Evolutionary conservation across 2,797 vertebrate species (phyloP), one percentile per base, ranked within the genome.

Genomic region (Hirundo rustica): DNA sequence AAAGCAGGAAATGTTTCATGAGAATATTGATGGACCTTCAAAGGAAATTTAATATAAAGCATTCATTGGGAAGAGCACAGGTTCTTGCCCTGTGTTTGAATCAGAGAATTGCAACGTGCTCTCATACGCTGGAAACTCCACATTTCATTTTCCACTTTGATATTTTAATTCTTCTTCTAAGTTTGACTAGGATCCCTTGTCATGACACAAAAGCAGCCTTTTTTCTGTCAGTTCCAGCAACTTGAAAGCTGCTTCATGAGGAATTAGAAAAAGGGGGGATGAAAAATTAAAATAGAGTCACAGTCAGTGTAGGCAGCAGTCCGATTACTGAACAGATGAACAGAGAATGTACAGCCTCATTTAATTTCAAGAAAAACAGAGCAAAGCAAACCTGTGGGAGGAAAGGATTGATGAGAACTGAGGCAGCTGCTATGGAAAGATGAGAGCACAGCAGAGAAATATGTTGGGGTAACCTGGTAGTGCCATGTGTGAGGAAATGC

Each of bases 81-180:
- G 13, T 74, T 89, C 40, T 79, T 85, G 30, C 64, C 27, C 30
- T 45, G 5, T 40, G 23, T 72, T 88, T 53, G 67, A 67, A 40
- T 54, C 23, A 25, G 50, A 25, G 34, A 40, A 60, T 73, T 77
- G 26, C 36, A 25, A 9, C 0, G 0, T 54, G 51, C 53, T 92
- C 77, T 85, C 32, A 8, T 25, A 11, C 0, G 0, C 26, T 65
- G 45, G 57, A 34, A 22, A 34, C 9, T 8, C 30, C 34, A 0
- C 26, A 23, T 61, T 65, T 51, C 57, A n/a, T n/a, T 13, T 62
- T 86, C 62, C 51, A n/a, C 53, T 32, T 1, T 77, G 48, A 27
- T 67, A 45, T 4, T 76, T 66, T 18, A 89, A 60, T 83, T 62
- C 29, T 70, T 88, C 57, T 81, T n/a, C 32, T 61, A 16, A 21